Evolutionary conservation across 2,113 vertebrate genomes (phyloP).

Genomic region (Myiozetetes cayanensis): DNA sequence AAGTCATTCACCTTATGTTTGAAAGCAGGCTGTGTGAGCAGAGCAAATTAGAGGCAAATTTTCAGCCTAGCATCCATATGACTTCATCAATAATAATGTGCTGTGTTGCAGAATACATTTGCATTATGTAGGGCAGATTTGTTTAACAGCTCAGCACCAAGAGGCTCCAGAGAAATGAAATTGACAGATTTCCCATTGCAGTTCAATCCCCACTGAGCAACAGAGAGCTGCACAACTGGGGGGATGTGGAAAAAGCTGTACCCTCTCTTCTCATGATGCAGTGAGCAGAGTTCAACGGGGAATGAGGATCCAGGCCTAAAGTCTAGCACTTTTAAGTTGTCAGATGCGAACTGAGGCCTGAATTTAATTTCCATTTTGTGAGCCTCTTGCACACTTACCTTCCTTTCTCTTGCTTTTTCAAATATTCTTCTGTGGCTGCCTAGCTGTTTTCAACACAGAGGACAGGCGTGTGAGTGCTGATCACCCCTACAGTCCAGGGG

Average conservation of each 20-base stretch:
- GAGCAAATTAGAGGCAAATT: slow-evolving; percentile 31
- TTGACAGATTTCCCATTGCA: background rate
- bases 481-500: background rate
- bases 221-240: background rate
- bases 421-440: background rate
- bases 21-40: background rate
- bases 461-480: background rate
- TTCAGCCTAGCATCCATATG: slow-evolving; percentile 21
- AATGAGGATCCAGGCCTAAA: background rate
- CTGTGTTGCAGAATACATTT: slow-evolving; percentile 12
- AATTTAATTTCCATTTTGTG: background rate
- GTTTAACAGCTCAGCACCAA: slow-evolving; percentile 26
- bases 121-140: slow-evolving; percentile 14
- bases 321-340: background rate
- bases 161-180: background rate
- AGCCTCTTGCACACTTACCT: background rate
- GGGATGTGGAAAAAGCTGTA: background rate
- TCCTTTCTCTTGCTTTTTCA: background rate
- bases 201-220: background rate
- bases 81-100: slow-evolving; percentile 38
- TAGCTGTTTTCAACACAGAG: background rate
- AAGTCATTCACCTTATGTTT: slow-evolving; percentile 64
- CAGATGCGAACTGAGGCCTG: background rate
- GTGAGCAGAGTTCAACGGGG: background rate
- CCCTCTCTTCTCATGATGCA: background rate